phyloP scores from a whole-genome alignment of 2,888 invertebrate genomes.

The Machimus atricapillus region DNA sequence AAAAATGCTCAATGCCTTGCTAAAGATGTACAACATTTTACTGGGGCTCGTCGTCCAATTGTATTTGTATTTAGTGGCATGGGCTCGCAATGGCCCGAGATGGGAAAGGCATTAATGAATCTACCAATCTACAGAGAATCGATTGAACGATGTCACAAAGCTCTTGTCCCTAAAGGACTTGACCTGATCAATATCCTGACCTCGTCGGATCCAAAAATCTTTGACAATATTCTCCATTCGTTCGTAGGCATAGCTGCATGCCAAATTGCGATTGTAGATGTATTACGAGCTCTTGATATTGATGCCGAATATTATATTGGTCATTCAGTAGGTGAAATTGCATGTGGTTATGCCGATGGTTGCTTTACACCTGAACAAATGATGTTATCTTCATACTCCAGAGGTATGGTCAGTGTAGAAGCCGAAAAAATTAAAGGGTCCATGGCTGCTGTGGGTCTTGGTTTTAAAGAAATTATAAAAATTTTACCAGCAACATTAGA shows the following conservation, averaged over 20 bases:
- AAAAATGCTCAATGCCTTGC: conserved; percentile 56
- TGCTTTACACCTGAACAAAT: conserved; percentile 87
- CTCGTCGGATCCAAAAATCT: conserved; percentile 68
- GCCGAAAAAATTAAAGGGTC: conserved; percentile 75
- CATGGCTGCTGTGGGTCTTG: conserved; percentile 87
- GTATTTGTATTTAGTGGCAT: conserved; percentile 93
- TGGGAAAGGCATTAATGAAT: conserved; percentile 79
- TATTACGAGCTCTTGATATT: conserved; percentile 68
- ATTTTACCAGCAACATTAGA: conserved; percentile 79
- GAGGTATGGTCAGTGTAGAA: conserved; percentile 79
- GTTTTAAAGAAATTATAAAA: conserved; percentile 65
- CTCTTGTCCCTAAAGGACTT: conserved; percentile 68
- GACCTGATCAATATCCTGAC: conserved; percentile 72
- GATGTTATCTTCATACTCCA: conserved; percentile 82
- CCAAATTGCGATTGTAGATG: conserved; percentile 71
- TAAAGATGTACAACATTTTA: conserved; percentile 68
- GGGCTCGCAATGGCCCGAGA: conserved; percentile 88
- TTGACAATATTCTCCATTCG: conserved; percentile 72
- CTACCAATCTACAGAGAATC: conserved; percentile 77
- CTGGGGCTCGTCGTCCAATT: conserved; percentile 72
- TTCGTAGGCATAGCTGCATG: conserved; percentile 78
- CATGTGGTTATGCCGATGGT: conserved; percentile 94
- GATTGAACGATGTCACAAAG: conserved; percentile 68
- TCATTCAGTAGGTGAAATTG: conserved; percentile 93
- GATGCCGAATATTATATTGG: conserved; percentile 80